A percentile compares a stretch with the other conserved stretches of the same genome.
phyloP scores from a whole-genome alignment of 1,140 invertebrate genomes.

The Drosophila bocqueti region DNA sequence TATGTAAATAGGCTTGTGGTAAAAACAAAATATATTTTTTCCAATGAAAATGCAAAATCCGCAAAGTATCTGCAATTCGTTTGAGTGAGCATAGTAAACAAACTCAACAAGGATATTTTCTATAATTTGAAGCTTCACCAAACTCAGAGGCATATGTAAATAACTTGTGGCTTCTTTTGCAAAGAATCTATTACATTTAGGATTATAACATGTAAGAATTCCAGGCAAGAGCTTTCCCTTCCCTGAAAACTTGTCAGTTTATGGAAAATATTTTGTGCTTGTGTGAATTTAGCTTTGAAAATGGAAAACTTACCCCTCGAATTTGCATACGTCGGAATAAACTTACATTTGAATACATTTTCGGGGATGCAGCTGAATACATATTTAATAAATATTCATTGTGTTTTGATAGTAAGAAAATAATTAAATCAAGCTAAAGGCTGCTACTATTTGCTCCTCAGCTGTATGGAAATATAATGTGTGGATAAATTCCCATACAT shows the following conservation, averaged over 20 bases:
- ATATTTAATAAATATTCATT: constrained; percentile 8
- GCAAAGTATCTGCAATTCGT: neutral
- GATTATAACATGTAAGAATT: constrained; percentile 7
- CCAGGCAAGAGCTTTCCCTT: neutral
- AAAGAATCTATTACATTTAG: constrained; percentile 1
- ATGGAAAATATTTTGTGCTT: constrained; percentile 13
- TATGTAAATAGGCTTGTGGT: neutral
- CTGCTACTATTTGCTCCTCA: neutral
- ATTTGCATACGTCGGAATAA: constrained; percentile 6
- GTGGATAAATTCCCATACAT: constrained; percentile 4
- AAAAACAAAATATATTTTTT: neutral
- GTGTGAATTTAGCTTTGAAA: constrained; percentile 3
- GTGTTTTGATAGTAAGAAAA: neutral
- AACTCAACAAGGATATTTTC: neutral
- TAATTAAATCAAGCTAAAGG: neutral
- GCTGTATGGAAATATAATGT: constrained; percentile 5
- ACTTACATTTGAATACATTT: constrained; percentile 1
- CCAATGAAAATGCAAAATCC: constrained; percentile 3
- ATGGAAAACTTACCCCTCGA: neutral
- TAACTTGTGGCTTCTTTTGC: constrained; percentile 14
- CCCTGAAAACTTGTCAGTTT: constrained; percentile 4
- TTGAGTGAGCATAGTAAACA: neutral
- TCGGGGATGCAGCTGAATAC: neutral
- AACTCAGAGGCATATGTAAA: constrained; percentile 3
- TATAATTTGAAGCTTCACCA: neutral